These are phyloP conservation scores for Caenorhabditis plicata DNA, from an alignment of 2,888 invertebrate species.

Conservation along the genomic window DNA sequence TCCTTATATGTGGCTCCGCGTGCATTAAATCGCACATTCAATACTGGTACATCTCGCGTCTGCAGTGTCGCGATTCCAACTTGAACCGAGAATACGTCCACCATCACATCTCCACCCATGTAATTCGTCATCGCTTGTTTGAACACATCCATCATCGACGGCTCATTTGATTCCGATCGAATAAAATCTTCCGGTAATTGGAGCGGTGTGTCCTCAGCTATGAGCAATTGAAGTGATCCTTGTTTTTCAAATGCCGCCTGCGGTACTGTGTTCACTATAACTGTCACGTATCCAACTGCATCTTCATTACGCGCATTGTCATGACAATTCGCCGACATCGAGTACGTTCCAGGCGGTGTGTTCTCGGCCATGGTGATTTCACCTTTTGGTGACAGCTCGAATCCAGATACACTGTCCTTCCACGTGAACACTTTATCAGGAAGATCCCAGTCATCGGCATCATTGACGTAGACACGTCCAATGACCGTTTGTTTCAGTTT, in stretches of 20 bases:
- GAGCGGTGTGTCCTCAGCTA: slow-evolving; percentile 45
- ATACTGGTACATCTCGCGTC: slow-evolving; percentile 43
- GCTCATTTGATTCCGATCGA: slow-evolving; percentile 40
- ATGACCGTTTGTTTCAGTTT: slow-evolving; percentile 86
- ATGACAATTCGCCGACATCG: slow-evolving; percentile 52
- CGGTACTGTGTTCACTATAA: slow-evolving; percentile 88
- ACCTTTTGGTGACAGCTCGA: slow-evolving; percentile 72
- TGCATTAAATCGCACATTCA: slow-evolving; percentile 63
- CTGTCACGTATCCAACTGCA: slow-evolving; percentile 92
- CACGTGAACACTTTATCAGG: slow-evolving; percentile 89
- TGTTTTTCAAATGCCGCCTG: slow-evolving; percentile 69
- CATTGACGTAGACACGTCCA: slow-evolving; percentile 92
- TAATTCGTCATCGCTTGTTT: slow-evolving; percentile 77
- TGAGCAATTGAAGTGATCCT: slow-evolving; percentile 53
- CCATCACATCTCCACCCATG: slow-evolving; percentile 73
- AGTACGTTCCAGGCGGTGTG: slow-evolving; percentile 83
- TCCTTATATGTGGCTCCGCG: slow-evolving; percentile 72
- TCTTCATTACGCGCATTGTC: slow-evolving; percentile 87
- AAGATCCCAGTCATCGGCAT: slow-evolving; percentile 96
- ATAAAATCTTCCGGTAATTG: slow-evolving; percentile 49
- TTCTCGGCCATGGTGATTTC: slow-evolving; percentile 86
- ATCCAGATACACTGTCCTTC: slow-evolving; percentile 72
- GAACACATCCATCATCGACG: slow-evolving; percentile 43
- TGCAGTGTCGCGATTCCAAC: slow-evolving; percentile 52
- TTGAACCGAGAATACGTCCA: slow-evolving; percentile 95